Base-by-base conservation (phyloP, 2,888 invertebrate genomes). In the Drosophila niveifrons region DNA sequence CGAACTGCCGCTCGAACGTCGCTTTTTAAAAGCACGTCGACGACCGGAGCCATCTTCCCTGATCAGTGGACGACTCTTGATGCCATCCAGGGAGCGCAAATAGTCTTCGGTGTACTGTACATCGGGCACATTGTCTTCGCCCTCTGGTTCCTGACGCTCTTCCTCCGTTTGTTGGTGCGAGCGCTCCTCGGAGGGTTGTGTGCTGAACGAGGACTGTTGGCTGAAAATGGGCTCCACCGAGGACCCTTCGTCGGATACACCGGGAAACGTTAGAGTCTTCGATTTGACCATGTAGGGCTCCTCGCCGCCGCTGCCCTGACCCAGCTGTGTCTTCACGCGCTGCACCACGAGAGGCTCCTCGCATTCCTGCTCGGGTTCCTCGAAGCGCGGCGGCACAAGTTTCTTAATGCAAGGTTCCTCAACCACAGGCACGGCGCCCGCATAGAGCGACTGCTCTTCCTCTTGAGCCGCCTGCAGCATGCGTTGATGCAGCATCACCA, bases 31-130 rank as follows among this genome's bases (percentile, higher is more conserved):
- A 84, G 94, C 94, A 67, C 94, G 93, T 70, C 95, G 92, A 43
- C 94, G 92, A 72, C 94, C 94, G 75, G 94, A 94, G 76, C 94
- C 94, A 92, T 95, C 94, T 90, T 93, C 94, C 74, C 94, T 94
- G 90, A 94, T 93, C 82, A 95, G 90, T 62, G 94, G 94, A 73
- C 94, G 94, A 87, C 92, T 93, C 91, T 94, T 94, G 86, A 95
- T 94, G 80, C 95, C 95, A 91, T 95, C 95, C 89, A 95, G 93
- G 82, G 94, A 94, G 92, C 93, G 91, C 47, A 93, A 84, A 76
- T 93, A 93, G 29, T 93, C 92, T 67, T 93, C 93, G 15, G 91
- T 90, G 53, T 91, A 91, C 64, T 91, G 90, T 1, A 88, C 68
- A 13, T 90, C 77, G n/a, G 80, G 80, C 48, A 83, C 53, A 59